Percentiles rank a stretch among this genome's conserved stretches.
Evolutionary conservation across 2,888 invertebrate genomes (phyloP).

Genomic region (Timandra comae): DNA sequence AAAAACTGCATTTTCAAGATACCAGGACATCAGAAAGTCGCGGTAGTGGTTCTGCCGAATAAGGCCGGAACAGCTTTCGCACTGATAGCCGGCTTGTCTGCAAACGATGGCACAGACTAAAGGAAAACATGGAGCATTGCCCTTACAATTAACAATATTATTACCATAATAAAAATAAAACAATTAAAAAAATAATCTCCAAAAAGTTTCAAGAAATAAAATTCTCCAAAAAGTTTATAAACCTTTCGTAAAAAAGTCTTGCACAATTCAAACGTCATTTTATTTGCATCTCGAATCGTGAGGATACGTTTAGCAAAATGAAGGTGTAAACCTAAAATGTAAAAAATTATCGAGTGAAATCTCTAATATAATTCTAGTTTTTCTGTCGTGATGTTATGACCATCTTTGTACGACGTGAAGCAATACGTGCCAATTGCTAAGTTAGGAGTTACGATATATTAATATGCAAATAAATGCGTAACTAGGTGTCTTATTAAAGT

Average conservation of each 20-base stretch:
- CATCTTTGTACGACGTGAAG: conserved; percentile 21
- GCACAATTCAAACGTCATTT: too few species aligned
- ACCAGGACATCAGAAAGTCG: conserved; percentile 56
- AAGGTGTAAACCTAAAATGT: conserved; percentile 8
- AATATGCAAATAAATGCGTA: conserved; percentile 16
- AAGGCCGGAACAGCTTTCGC: conserved; percentile 47
- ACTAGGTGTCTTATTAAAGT: conserved; percentile 13
- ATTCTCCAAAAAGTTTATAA: too few species aligned
- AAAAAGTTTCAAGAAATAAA: too few species aligned
- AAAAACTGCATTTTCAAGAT: conserved; percentile 13
- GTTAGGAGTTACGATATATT: conserved; percentile 14
- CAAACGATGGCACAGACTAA: conserved; percentile 16
- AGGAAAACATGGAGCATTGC: conserved; percentile 1
- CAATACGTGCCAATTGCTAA: conserved; percentile 13
- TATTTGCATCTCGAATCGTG: conserved; percentile 13
- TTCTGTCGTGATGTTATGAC: conserved; percentile 40
- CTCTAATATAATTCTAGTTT: conserved; percentile 42
- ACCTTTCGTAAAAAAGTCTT: too few species aligned
- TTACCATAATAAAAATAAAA: too few species aligned
- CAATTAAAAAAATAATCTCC: too few species aligned
- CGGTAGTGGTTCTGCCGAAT: conserved; percentile 31
- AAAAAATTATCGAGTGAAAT: conserved; percentile 42
- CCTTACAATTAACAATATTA: too few species aligned
- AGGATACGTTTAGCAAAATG: conserved; percentile 10
- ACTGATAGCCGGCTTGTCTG: conserved; percentile 28